Conservation (phyloP, 2,797 vertebrate genomes). For the Cryptoblepharus egeriae region DNA sequence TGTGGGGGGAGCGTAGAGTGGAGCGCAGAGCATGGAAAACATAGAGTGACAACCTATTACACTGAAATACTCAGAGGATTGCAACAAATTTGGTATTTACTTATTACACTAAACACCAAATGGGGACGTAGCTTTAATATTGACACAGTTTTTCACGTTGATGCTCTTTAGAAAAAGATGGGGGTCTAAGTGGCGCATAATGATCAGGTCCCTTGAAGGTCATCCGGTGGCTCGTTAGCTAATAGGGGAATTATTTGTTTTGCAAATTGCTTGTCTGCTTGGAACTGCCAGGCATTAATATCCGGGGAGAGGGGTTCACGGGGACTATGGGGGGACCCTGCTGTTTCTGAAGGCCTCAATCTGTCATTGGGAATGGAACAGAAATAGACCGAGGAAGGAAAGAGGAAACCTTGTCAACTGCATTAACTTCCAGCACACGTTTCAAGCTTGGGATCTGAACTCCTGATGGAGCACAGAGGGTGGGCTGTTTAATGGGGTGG, state of each 20-base stretch:
- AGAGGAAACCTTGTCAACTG: conserved; percentile 18
- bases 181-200: conserved; percentile 64
- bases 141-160: too few relatives aligned
- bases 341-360: conserved; percentile 53
- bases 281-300: conserved; percentile 54
- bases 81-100: conserved; percentile 3
- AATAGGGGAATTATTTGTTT: conserved; percentile 72
- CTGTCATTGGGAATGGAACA: conserved; percentile 51
- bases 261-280: conserved; percentile 70
- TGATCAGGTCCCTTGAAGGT: conserved; percentile 70
- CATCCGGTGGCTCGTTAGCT: conserved; percentile 64
- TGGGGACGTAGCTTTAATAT: not conserved
- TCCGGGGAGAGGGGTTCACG: conserved; percentile 57
- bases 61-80: not conserved
- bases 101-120: not conserved
- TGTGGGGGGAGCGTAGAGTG: accelerated
- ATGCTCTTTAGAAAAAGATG: conserved; percentile 50
- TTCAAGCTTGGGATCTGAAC: accelerated
- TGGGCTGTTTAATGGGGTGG: not conserved
- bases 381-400: conserved; percentile 48
- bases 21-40: not conserved
- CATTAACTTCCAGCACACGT: not conserved
- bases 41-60: not conserved
- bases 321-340: conserved; percentile 11
- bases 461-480: too few relatives aligned